A percentile compares a stretch with the other conserved stretches of the same genome.
phyloP scores from a whole-genome alignment of 2,888 invertebrate genomes.

The Drosophila siamana region DNA sequence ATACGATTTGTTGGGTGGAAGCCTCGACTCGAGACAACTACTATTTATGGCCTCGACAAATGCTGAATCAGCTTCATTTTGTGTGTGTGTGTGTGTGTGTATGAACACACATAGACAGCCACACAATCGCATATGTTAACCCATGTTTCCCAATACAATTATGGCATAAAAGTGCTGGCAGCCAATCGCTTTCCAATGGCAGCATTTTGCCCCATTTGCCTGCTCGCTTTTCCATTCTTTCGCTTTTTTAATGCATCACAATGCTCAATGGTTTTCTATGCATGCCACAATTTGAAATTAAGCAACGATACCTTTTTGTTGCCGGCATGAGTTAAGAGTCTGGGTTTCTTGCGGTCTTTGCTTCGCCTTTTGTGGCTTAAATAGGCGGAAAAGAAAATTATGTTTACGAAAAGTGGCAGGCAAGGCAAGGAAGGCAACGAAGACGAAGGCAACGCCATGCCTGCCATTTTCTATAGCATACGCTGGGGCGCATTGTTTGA shows the following conservation, averaged over 20 bases:
- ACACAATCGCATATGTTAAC: slow-evolving; percentile 41
- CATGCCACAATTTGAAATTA: slow-evolving; percentile 61
- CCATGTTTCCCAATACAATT: slow-evolving; percentile 60
- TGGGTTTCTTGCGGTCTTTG: slow-evolving; percentile 23
- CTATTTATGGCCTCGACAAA: slow-evolving; percentile 36
- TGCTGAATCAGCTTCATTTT: slow-evolving; percentile 51
- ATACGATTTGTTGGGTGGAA: neutral
- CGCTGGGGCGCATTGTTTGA: slow-evolving; percentile 50
- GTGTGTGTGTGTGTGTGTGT: too few relatives aligned
- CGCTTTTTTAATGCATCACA: slow-evolving; percentile 40
- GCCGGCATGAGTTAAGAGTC: slow-evolving; percentile 1
- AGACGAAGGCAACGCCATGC: slow-evolving; percentile 6
- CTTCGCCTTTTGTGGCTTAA: slow-evolving; percentile 67
- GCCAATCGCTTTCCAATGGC: slow-evolving; percentile 59
- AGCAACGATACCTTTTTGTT: slow-evolving; percentile 48
- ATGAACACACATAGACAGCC: neutral
- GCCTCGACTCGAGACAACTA: slow-evolving; percentile 15
- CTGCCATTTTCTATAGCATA: slow-evolving; percentile 45
- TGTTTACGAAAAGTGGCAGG: slow-evolving; percentile 70
- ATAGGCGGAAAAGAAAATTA: slow-evolving; percentile 81
- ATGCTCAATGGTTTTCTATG: slow-evolving; percentile 50
- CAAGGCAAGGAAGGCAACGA: slow-evolving; percentile 41
- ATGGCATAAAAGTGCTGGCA: slow-evolving; percentile 34
- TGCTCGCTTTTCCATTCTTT: slow-evolving; percentile 10
- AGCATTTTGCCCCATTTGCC: slow-evolving; percentile 18